These are phyloP conservation scores for Dinoponera quadriceps DNA, from an alignment of 1,140 invertebrate species.

Conservation along the genomic window DNA sequence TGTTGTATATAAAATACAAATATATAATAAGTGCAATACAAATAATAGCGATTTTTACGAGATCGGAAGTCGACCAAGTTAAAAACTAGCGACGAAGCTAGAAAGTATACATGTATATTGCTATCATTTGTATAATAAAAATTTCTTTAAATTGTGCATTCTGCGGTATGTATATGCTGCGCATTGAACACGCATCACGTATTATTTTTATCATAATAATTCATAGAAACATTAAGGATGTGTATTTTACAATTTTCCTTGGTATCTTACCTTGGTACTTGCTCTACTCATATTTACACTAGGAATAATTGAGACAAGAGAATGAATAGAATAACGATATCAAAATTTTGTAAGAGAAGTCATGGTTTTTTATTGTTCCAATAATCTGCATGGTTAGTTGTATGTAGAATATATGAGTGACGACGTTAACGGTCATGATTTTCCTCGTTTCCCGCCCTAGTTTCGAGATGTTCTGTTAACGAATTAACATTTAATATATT, in stretches of 20 bases:
- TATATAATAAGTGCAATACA: conserved; percentile 64
- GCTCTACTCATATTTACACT: conserved; percentile 4
- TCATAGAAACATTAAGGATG: conserved; percentile 14
- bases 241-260: conserved; percentile 17
- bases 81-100: conserved; percentile 62
- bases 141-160: conserved; percentile 69
- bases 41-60: conserved; percentile 71
- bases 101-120: conserved; percentile 70
- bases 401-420: not conserved
- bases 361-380: conserved; percentile 44
- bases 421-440: conserved; percentile 6
- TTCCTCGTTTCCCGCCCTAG: conserved; percentile 6
- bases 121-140: conserved; percentile 75
- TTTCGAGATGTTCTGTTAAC: conserved; percentile 18
- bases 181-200: conserved; percentile 1
- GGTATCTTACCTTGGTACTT: conserved; percentile 25
- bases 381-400: conserved; percentile 9
- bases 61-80: conserved; percentile 60
- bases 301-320: not conserved
- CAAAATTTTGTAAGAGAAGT: conserved; percentile 13
- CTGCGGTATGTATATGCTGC: not conserved
- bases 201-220: conserved; percentile 20
- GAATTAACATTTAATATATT: conserved; percentile 24
- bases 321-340: conserved; percentile 35
- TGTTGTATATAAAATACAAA: conserved; percentile 63